Evolutionary conservation across 1,140 invertebrate genomes (phyloP).

Genomic region (Scaptomyza pallida): DNA sequence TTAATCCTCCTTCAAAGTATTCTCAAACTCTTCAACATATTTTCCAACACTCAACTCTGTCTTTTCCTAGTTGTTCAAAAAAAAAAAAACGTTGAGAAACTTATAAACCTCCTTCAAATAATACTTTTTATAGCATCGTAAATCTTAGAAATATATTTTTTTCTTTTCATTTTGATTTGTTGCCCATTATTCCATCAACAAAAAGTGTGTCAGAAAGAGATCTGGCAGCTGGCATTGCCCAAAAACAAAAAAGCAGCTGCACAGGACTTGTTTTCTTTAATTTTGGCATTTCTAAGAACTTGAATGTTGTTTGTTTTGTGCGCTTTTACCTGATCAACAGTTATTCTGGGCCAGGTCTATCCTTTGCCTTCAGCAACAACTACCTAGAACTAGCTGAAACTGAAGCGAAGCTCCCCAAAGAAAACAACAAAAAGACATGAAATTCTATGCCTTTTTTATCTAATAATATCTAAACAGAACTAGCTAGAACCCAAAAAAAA

Average conservation of each 20-base stretch:
- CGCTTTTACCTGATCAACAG: slow-evolving; percentile 52
- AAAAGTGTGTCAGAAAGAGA: neutral
- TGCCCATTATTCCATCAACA: too few relatives aligned
- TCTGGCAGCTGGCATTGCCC: neutral
- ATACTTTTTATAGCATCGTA: too few relatives aligned
- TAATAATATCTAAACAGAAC: slow-evolving; percentile 28
- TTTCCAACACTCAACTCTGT: too few relatives aligned
- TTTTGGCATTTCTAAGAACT: slow-evolving; percentile 20
- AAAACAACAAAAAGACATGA: slow-evolving; percentile 6
- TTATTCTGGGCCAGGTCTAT: slow-evolving; percentile 16
- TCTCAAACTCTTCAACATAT: too few relatives aligned
- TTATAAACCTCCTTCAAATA: too few relatives aligned
- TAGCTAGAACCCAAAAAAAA: slow-evolving; percentile 26
- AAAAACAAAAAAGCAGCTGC: too few relatives aligned
- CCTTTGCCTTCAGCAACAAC: neutral
- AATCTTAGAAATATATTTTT: too few relatives aligned
- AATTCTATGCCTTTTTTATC: slow-evolving; percentile 24
- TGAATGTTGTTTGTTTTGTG: neutral
- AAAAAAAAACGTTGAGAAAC: too few relatives aligned
- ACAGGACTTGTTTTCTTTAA: slow-evolving; percentile 3
- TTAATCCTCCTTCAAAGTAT: too few relatives aligned
- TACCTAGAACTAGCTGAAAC: slow-evolving; percentile 38
- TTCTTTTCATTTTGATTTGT: neutral
- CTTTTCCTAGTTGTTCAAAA: too few relatives aligned
- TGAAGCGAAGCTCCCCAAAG: slow-evolving; percentile 9